Percentiles rank a stretch among this genome's conserved stretches.
Conservation (phyloP, 1,140 invertebrate genomes). For the Musca vetustissima region DNA sequence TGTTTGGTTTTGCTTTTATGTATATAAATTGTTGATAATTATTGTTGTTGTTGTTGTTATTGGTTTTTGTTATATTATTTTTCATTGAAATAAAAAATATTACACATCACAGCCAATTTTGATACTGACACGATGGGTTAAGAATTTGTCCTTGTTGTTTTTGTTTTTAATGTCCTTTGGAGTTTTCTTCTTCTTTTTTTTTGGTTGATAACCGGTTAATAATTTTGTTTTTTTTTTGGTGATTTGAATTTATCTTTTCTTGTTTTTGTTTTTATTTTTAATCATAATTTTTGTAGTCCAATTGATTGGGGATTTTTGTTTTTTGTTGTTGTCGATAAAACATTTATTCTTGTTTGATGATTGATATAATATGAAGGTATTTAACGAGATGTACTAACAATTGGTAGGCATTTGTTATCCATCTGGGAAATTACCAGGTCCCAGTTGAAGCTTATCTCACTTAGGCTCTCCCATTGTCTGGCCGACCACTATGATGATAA, state of each 20-base stretch:
- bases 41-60: constrained; percentile 29
- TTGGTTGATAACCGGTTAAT: neutral
- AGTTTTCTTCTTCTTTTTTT: constrained; percentile 21
- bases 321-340: neutral
- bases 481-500: constrained; percentile 75
- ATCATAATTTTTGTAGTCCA: neutral
- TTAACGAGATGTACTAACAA: constrained; percentile 38
- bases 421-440: constrained; percentile 56
- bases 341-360: constrained; percentile 17
- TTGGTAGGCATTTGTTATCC: constrained; percentile 54
- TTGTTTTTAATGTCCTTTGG: constrained; percentile 20
- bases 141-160: constrained; percentile 26
- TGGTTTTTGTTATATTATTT: no score
- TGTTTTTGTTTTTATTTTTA: neutral
- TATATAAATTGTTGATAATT: constrained; percentile 25
- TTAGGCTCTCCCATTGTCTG: constrained; percentile 67
- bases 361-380: neutral
- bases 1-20: no score
- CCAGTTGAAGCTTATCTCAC: constrained; percentile 58
- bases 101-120: constrained; percentile 55
- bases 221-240: neutral
- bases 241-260: neutral
- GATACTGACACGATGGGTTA: constrained; percentile 23
- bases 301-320: constrained; percentile 11
- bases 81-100: constrained; percentile 28